Evolutionary conservation across 2,888 invertebrate genomes (phyloP).

Genomic region (Dichetophora obliterata): DNA sequence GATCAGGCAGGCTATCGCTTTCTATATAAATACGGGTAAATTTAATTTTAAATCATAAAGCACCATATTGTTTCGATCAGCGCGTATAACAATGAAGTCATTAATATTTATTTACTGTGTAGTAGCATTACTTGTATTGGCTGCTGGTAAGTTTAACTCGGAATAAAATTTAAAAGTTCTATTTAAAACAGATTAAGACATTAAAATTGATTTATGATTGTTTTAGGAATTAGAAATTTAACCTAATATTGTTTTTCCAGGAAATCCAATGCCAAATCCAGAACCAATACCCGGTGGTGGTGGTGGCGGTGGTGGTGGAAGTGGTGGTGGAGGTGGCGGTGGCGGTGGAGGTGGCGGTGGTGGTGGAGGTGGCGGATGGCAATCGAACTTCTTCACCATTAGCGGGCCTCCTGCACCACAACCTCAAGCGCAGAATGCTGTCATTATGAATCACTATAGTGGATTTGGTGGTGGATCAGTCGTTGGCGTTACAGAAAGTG

Average conservation of each 20-base stretch:
- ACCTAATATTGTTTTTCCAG: not conserved
- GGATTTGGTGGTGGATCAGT: constrained; percentile 31
- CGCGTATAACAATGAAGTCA: not conserved
- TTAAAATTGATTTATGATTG: too few species aligned
- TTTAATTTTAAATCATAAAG: not conserved
- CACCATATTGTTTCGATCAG: not conserved
- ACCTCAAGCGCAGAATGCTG: too few species aligned
- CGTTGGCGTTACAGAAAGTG: constrained; percentile 23
- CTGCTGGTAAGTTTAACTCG: not conserved
- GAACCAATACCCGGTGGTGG: constrained; percentile 39
- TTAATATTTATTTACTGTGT: not conserved
- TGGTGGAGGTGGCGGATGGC: constrained; percentile 23
- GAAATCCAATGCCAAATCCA: constrained; percentile 37
- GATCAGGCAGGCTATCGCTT: too few species aligned
- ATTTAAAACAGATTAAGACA: too few species aligned
- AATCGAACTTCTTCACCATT: too few species aligned
- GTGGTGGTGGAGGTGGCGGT: constrained; percentile 30
- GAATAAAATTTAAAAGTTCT: not conserved
- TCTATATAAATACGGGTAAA: too few species aligned
- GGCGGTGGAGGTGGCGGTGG: constrained; percentile 26
- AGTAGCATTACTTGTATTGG: not conserved
- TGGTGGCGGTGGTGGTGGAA: constrained; percentile 18
- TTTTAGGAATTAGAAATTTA: too few species aligned
- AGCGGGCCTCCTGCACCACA: too few species aligned
- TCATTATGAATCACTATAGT: not conserved